Conservation (phyloP, 1,140 invertebrate species). For the Zaprionus kolodkinae region DNA sequence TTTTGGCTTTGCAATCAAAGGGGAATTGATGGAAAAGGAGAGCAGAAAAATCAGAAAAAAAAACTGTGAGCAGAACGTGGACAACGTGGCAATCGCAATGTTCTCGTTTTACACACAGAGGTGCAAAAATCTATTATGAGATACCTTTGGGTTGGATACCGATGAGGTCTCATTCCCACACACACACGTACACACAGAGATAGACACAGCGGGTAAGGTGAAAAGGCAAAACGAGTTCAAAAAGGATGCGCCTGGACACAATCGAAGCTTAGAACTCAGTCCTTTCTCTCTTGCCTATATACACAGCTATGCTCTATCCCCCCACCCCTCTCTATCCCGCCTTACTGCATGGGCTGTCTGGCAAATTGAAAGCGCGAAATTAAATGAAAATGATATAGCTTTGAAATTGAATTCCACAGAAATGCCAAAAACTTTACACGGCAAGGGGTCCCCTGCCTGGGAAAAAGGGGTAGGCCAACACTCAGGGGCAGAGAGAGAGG, state of each 20-base stretch:
- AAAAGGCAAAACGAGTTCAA: neutral
- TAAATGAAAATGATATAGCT: constrained; percentile 81
- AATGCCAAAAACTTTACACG: constrained; percentile 65
- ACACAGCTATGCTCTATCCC: too few species aligned
- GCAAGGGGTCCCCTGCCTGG: neutral
- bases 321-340: neutral
- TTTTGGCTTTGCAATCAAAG: constrained; percentile 11
- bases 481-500: too few species aligned
- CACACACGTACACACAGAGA: neutral
- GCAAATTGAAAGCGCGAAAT: constrained; percentile 78
- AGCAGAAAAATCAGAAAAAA: too few species aligned
- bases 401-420: constrained; percentile 81
- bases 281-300: too few species aligned
- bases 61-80: neutral
- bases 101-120: constrained; percentile 71
- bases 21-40: neutral
- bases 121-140: constrained; percentile 64
- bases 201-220: neutral
- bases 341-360: constrained; percentile 45
- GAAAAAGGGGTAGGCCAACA: neutral
- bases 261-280: neutral
- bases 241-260: constrained; percentile 3
- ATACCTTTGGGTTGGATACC: constrained; percentile 55
- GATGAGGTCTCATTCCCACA: constrained; percentile 35
- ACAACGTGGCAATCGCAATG: constrained; percentile 21